Evolutionary conservation across 2,888 invertebrate species (phyloP).

Genomic region (Electrophaes corylata): DNA sequence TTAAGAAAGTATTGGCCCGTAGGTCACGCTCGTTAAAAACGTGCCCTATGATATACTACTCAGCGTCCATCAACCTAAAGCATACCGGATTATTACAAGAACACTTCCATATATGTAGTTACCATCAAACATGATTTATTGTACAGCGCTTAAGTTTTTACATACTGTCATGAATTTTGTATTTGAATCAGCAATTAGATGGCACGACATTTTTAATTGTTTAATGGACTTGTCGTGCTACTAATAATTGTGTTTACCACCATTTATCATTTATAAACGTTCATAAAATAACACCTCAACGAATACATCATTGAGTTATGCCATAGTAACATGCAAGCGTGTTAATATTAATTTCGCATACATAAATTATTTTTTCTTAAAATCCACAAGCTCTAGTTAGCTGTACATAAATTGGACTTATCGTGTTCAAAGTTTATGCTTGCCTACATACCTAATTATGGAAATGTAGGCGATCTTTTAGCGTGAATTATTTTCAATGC

Average conservation of each 20-base stretch:
- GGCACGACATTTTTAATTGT: constrained; percentile 7
- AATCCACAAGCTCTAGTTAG: constrained; percentile 57
- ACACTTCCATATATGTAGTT: background rate
- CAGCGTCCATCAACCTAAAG: background rate
- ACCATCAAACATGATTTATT: background rate
- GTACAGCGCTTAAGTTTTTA: background rate
- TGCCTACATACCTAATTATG: constrained; percentile 73
- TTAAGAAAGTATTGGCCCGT: too few species aligned
- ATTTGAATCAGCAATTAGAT: constrained; percentile 9
- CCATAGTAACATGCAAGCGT: constrained; percentile 39
- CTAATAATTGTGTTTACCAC: constrained; percentile 9
- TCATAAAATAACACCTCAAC: constrained; percentile 25
- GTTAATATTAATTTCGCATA: constrained; percentile 41
- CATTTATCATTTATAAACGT: constrained; percentile 7
- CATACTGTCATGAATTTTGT: background rate
- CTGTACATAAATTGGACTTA: constrained; percentile 75
- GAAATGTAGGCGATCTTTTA: constrained; percentile 71
- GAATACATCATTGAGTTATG: constrained; percentile 34
- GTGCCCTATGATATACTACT: too few species aligned
- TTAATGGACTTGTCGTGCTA: constrained; percentile 13
- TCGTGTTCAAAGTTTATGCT: constrained; percentile 78
- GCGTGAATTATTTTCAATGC: constrained; percentile 74
- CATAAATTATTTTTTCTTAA: constrained; percentile 44
- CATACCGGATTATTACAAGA: background rate
- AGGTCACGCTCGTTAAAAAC: too few species aligned